Evolutionary conservation across 2,888 invertebrate genomes (phyloP), one percentile per base, ranked within the genome.

Genomic region (Lithophane ornitopus): DNA sequence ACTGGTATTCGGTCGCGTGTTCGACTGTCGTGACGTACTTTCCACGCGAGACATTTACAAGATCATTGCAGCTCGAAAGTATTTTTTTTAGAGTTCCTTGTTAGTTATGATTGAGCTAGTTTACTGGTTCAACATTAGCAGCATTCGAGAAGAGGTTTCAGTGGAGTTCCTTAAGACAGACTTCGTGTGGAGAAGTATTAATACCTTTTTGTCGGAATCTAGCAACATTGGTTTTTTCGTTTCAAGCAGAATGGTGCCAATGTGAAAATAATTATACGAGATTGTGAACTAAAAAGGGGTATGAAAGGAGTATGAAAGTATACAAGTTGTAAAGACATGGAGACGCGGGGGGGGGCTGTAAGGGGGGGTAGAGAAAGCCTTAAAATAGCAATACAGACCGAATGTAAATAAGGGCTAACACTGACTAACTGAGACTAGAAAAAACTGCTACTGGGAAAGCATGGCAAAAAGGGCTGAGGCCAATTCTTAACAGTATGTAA

Each of bases 1-100:
- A 61, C 61, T 65, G 92, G 92, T 89, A 93, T 93, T 90, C 80
- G 71, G 76, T 88, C 92, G 89, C 88, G 95, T 95, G 95, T 93
- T 2, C 92, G 85, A 84, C 74, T 70, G 67, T 89, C 88, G 87
- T 92, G 91, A 91, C 90, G 87, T 92, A 93, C 95, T 95, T 95
- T 95, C 94, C 94, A 94, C 93, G 66, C 88, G 81, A 88, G 89
- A 91, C 92, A 93, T 92, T 92, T 92, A 92, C 91, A 91, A 92
- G 93, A 93, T 91, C 86, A 76, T 16, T 81, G 82, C 70, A 88
- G 88, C 91, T 93, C 76, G 95, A 95, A 95, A 95, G 95, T 95
- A 94, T 89, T 93, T 95, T 94, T 72, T 94, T 93, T 88, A 81
- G 87, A 84, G 85, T 74, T 88, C 88, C 84, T 71, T 65, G 12